Conservation (phyloP, 1,140 invertebrate genomes). For the Danaus melanippus region DNA sequence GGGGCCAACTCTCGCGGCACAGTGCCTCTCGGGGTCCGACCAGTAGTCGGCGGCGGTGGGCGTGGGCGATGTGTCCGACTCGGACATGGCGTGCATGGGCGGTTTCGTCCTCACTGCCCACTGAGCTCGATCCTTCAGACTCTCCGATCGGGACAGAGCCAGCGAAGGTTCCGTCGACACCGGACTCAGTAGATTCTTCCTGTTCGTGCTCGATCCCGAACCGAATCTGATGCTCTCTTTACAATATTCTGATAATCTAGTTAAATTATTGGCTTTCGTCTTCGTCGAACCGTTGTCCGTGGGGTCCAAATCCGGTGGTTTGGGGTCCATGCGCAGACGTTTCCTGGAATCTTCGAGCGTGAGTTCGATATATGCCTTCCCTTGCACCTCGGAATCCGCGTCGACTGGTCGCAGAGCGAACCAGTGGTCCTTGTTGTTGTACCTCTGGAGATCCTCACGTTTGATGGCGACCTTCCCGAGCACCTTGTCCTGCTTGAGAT, state of each 20-base stretch:
- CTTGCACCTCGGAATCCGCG: slow-evolving; percentile 91
- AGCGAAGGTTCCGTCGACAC: slow-evolving; percentile 51
- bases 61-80: slow-evolving; percentile 50
- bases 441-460: slow-evolving; percentile 86
- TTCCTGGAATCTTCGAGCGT: slow-evolving; percentile 60
- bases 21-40: slow-evolving; percentile 66
- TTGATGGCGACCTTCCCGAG: slow-evolving; percentile 92
- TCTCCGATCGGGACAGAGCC: slow-evolving; percentile 59
- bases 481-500: slow-evolving; percentile 88
- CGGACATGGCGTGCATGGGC: slow-evolving; percentile 57
- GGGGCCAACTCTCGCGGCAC: slow-evolving; percentile 53
- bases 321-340: slow-evolving; percentile 54
- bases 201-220: slow-evolving; percentile 64
- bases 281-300: slow-evolving; percentile 49
- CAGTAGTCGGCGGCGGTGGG: slow-evolving; percentile 68
- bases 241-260: slow-evolving; percentile 60
- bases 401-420: slow-evolving; percentile 88
- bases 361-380: slow-evolving; percentile 84
- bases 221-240: slow-evolving; percentile 66
- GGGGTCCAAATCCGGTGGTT: slow-evolving; percentile 54
- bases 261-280: slow-evolving; percentile 56
- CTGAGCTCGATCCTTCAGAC: slow-evolving; percentile 59
- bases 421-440: slow-evolving; percentile 94
- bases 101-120: slow-evolving; percentile 51
- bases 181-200: slow-evolving; percentile 56